Evolutionary conservation across 1,140 invertebrate species (phyloP), one percentile per base, ranked within the genome.

Genomic region (Papilio xuthus): DNA sequence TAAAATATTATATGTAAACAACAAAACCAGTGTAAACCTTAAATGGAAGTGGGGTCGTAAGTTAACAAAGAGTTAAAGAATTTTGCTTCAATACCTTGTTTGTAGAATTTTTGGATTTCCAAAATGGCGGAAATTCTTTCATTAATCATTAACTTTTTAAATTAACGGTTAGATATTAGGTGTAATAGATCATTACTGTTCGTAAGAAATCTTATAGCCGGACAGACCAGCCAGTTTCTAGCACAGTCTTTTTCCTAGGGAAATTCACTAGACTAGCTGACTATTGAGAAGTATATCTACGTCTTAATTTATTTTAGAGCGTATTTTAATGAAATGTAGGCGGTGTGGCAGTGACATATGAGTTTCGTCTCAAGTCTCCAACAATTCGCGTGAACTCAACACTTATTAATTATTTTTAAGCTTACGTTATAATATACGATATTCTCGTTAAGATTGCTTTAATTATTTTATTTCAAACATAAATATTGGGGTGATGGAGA

Each of bases 331-430:
- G 26, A 32, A 67, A 28, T 32, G 12, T 15, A 15, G 26, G 13
- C 13, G 60, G 60, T 28, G 26, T 67, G 60, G 26, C 60, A 9
- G 53, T 10, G 60, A 63, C 20, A 23, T 23, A 26, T 4, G 23
- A 10, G 60, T 28, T 28, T 28, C 4, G 23, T 53, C 50, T 53
- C 50, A 53, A 53, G 60, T 67, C 12, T 4, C 26, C 0, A 63
- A 10, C 6, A 26, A 28, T 28, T 67, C 26, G 60, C 13, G 26
- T 67, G 26, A 28, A 50, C 47, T 18, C 1, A 50, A 67, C 4
- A 28, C 60, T 28, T 32, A 23, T 60, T 53, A 26, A 60, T 63
- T 63, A 63, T 63, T 60, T 60, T 60, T n/a, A 50, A 50, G 13
- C 13, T 18, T 50, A 50, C 18, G 6, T 18, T 37, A 37, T 50